Conservation (phyloP, 2,113 vertebrate genomes). For the Australoheros scitulus region DNA sequence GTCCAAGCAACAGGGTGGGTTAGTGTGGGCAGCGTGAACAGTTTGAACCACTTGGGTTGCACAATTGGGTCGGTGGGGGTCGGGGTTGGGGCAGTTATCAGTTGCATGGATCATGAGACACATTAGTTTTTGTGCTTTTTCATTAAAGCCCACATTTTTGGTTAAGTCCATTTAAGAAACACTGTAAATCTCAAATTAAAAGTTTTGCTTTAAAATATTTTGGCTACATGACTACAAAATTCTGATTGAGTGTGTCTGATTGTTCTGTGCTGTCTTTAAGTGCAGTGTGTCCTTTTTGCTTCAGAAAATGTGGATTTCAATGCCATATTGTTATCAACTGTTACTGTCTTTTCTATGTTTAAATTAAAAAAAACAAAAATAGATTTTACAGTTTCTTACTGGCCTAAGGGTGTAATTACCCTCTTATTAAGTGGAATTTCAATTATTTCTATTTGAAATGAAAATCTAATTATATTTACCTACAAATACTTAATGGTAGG, state of each 20-base stretch:
- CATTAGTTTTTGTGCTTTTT: background rate
- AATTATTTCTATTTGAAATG: too few relatives aligned
- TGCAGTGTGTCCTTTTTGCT: too few relatives aligned
- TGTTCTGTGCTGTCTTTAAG: background rate
- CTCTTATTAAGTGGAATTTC: too few relatives aligned
- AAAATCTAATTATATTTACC: too few relatives aligned
- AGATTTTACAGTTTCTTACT: too few relatives aligned
- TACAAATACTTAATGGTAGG: too few relatives aligned
- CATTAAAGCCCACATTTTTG: background rate
- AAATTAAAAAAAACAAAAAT: too few relatives aligned
- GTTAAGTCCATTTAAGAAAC: background rate
- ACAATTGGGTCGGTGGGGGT: background rate
- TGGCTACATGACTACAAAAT: background rate
- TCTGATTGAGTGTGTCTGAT: background rate
- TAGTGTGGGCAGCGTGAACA: slow-evolving; percentile 8
- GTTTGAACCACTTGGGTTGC: background rate
- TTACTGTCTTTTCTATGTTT: too few relatives aligned
- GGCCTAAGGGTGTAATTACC: too few relatives aligned
- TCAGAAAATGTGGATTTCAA: too few relatives aligned
- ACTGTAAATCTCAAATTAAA: background rate
- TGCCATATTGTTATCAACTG: too few relatives aligned
- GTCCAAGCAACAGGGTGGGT: slow-evolving; percentile 18
- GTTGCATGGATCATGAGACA: background rate
- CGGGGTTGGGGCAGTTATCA: background rate
- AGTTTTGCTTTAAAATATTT: background rate